Evolutionary conservation across 2,113 vertebrate species (phyloP).

Genomic region (Notechis scutatus): DNA sequence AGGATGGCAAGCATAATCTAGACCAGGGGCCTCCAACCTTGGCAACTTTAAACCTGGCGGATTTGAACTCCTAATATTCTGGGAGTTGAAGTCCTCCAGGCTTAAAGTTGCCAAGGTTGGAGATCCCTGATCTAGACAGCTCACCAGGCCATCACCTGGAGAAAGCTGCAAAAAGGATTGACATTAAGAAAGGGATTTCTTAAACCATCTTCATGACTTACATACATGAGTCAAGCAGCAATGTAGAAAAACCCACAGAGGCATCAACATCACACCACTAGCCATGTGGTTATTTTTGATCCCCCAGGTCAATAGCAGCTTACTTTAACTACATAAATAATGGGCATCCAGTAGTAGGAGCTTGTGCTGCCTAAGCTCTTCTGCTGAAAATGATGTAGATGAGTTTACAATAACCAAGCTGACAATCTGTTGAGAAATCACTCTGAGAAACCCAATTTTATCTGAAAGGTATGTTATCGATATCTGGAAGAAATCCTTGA

Average conservation of each 20-base stretch:
- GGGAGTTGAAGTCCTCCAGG: too few species aligned
- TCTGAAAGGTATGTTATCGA: not conserved
- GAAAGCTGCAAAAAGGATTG: not conserved
- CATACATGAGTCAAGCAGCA: not conserved
- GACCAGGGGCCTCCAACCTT: too few species aligned
- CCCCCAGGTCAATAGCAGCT: not conserved
- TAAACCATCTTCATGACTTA: not conserved
- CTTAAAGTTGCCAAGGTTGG: too few species aligned
- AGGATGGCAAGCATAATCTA: not conserved
- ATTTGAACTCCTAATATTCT: too few species aligned
- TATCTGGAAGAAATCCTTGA: not conserved
- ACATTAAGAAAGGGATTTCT: not conserved
- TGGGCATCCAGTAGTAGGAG: not conserved
- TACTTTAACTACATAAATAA: not conserved
- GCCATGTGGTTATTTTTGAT: not conserved
- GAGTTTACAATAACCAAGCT: not conserved
- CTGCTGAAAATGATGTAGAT: not conserved
- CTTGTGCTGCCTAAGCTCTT: not conserved
- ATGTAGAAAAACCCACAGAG: not conserved
- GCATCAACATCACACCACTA: not conserved
- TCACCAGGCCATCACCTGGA: not conserved
- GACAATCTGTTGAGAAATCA: not conserved
- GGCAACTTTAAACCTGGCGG: too few species aligned
- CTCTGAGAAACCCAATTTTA: not conserved
- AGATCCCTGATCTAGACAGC: not conserved